Conservation (phyloP, 1,140 invertebrate genomes). For the Drosophila punjabiensis region DNA sequence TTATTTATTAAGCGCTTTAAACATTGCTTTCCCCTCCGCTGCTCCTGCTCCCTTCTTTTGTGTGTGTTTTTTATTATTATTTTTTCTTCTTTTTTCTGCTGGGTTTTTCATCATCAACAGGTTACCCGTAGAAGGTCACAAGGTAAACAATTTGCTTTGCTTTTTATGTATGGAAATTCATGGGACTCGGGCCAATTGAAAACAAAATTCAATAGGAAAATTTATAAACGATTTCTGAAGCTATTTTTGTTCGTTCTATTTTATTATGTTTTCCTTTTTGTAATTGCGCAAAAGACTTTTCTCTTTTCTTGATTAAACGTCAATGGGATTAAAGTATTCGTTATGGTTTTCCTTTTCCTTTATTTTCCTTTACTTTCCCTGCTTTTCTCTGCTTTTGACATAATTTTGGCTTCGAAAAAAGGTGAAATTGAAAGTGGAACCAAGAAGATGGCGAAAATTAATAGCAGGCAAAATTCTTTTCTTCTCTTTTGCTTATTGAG, state of each 20-base stretch:
- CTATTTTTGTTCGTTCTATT: slow-evolving; percentile 31
- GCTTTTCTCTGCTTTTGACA: slow-evolving; percentile 18
- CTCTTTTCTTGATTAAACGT: slow-evolving; percentile 71
- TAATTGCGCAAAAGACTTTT: slow-evolving; percentile 31
- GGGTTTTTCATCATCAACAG: slow-evolving; percentile 27
- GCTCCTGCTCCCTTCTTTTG: slow-evolving; percentile 5
- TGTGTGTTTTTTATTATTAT: background rate
- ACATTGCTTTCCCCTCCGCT: slow-evolving; percentile 48
- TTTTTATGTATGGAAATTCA: slow-evolving; percentile 58
- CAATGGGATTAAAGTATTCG: slow-evolving; percentile 80
- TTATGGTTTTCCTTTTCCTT: slow-evolving; percentile 18
- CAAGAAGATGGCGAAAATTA: slow-evolving; percentile 22
- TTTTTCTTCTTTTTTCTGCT: background rate
- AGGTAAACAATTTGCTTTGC: slow-evolving; percentile 54
- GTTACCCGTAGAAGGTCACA: slow-evolving; percentile 31
- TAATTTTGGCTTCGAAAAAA: slow-evolving; percentile 47
- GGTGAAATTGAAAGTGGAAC: slow-evolving; percentile 26
- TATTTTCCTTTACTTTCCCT: background rate
- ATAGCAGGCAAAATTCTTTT: slow-evolving; percentile 6
- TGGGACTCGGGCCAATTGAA: slow-evolving; percentile 54
- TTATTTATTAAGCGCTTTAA: slow-evolving; percentile 83
- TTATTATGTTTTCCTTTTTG: background rate
- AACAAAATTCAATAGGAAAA: slow-evolving; percentile 71
- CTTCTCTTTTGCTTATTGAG: background rate
- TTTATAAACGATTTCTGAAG: slow-evolving; percentile 61